Evolutionary conservation across 2,888 invertebrate species (phyloP).

Genomic region (Prosopocoilus inquinatus): DNA sequence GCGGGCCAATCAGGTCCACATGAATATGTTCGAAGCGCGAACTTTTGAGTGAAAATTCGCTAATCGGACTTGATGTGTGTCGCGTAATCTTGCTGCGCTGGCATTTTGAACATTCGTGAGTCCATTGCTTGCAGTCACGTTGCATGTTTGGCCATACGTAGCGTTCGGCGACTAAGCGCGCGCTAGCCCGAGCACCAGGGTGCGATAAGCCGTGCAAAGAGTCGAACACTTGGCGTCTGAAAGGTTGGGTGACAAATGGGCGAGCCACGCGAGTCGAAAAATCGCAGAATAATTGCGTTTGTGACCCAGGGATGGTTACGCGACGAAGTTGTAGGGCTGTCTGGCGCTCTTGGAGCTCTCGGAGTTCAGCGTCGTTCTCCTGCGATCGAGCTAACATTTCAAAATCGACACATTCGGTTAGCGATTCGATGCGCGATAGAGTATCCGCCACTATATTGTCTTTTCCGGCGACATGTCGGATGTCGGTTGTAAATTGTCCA

Average conservation of each 20-base stretch:
- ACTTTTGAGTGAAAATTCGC: slow-evolving; percentile 25
- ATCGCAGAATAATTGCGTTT: slow-evolving; percentile 5
- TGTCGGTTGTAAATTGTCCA: slow-evolving; percentile 20
- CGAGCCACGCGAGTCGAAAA: neutral
- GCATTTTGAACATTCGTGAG: slow-evolving; percentile 26
- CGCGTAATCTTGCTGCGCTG: slow-evolving; percentile 39
- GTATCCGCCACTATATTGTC: slow-evolving; percentile 21
- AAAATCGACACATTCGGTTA: neutral
- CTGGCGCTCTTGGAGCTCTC: neutral
- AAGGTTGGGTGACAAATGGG: too few species aligned
- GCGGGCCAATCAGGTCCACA: slow-evolving; percentile 47
- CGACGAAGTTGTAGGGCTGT: neutral
- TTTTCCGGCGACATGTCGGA: slow-evolving; percentile 15
- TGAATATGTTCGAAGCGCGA: slow-evolving; percentile 45
- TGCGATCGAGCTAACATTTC: neutral
- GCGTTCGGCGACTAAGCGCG: neutral
- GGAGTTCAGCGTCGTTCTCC: slow-evolving; percentile 2
- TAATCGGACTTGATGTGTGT: slow-evolving; percentile 29
- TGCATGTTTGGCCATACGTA: slow-evolving; percentile 17
- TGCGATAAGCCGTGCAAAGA: slow-evolving; percentile 2
- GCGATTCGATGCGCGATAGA: slow-evolving; percentile 3
- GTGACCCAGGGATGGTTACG: neutral
- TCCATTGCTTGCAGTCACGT: slow-evolving; percentile 9
- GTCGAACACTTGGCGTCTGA: neutral
- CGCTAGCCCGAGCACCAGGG: slow-evolving; percentile 11